Evolutionary conservation across 64 coral and sea anemone species (phyloP).

Genomic region (Acropora yongei): DNA sequence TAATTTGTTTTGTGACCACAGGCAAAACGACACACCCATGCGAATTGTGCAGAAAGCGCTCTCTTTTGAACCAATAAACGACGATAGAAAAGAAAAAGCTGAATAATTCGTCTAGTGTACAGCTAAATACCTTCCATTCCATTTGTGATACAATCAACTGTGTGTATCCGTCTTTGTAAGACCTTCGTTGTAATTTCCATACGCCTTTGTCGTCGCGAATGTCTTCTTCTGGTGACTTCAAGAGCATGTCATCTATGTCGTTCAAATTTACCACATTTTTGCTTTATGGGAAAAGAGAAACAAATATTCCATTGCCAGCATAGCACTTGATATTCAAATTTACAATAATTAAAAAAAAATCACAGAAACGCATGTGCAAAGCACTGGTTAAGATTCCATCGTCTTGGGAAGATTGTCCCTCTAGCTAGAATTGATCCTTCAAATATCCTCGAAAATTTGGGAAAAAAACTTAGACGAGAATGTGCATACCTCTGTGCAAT

Average conservation of each 20-base stretch:
- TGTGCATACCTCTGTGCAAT: background rate
- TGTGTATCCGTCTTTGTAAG: background rate
- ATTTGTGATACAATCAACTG: background rate
- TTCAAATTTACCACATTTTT: background rate
- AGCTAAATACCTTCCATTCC: conserved; percentile 16
- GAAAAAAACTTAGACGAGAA: background rate
- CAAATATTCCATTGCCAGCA: background rate
- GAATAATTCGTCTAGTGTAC: background rate
- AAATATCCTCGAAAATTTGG: background rate
- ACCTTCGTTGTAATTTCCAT: conserved; percentile 12
- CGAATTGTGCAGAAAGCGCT: too few relatives aligned
- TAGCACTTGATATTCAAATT: too few relatives aligned
- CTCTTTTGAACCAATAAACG: too few relatives aligned
- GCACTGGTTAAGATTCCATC: too few relatives aligned
- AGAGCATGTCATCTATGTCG: conserved; percentile 11
- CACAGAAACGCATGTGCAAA: too few relatives aligned
- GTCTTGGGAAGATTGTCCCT: too few relatives aligned
- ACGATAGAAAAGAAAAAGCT: too few relatives aligned
- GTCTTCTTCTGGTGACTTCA: background rate
- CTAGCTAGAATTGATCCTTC: background rate
- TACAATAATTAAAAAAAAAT: too few relatives aligned
- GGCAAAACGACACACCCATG: background rate
- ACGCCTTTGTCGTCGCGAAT: conserved; percentile 10
- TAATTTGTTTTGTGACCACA: too few relatives aligned
- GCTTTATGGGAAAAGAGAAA: background rate